Evolutionary conservation across 1,140 invertebrate genomes (phyloP).

Genomic region (Drosophila gunungcola): DNA sequence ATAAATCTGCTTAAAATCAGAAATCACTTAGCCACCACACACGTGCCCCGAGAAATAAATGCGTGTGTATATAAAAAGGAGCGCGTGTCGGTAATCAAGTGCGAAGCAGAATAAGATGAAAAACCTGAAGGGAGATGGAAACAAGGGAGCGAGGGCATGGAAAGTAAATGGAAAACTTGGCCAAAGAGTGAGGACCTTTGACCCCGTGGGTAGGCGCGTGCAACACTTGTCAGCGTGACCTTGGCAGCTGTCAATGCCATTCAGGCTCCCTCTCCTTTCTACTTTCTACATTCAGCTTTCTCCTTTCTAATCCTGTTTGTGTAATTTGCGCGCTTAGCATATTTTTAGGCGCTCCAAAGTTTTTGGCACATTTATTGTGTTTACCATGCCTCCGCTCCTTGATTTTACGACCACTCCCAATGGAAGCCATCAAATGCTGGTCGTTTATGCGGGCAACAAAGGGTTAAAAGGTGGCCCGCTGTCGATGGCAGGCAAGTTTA

Average conservation of each 20-base stretch:
- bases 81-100: slow-evolving; percentile 78
- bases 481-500: slow-evolving; percentile 3
- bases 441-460: slow-evolving; percentile 41
- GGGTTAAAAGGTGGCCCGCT: slow-evolving; percentile 37
- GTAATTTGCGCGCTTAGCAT: slow-evolving; percentile 69
- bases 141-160: slow-evolving; percentile 2
- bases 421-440: slow-evolving; percentile 57
- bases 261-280: slow-evolving; percentile 18
- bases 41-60: slow-evolving; percentile 10
- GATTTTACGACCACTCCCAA: slow-evolving; percentile 41
- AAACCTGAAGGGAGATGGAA: slow-evolving; percentile 9
- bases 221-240: slow-evolving; percentile 82
- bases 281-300: too few species aligned
- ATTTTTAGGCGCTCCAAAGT: slow-evolving; percentile 54
- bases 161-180: slow-evolving; percentile 39
- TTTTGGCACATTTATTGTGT: slow-evolving; percentile 55
- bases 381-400: slow-evolving; percentile 9
- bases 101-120: slow-evolving; percentile 39
- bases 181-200: slow-evolving; percentile 2
- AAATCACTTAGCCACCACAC: slow-evolving; percentile 58
- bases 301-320: slow-evolving; percentile 10
- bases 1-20: slow-evolving; percentile 69
- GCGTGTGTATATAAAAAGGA: slow-evolving; percentile 5
- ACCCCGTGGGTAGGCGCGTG: slow-evolving; percentile 62
- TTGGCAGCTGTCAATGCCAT: slow-evolving; percentile 70